A percentile compares a stretch with the other conserved stretches of the same genome.
phyloP scores from a whole-genome alignment of 2,797 vertebrate species.

The Pseudotriccus pelzelni region DNA sequence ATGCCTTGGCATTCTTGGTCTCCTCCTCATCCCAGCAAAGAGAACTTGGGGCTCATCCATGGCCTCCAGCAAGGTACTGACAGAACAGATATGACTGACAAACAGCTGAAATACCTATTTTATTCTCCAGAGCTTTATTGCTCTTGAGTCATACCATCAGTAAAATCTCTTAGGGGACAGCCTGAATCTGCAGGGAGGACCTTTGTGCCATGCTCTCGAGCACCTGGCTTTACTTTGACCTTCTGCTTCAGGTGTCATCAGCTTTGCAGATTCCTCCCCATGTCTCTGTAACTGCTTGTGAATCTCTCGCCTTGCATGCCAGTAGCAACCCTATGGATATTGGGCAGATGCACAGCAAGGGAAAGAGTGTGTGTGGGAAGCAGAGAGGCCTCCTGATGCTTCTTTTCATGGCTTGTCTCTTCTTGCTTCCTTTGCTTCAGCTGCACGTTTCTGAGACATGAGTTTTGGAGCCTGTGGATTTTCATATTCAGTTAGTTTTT shows the following conservation, averaged over 20 bases:
- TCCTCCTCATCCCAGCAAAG: background rate
- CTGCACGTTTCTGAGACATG: background rate
- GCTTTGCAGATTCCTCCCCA: background rate
- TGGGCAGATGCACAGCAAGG: background rate
- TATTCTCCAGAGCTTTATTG: background rate
- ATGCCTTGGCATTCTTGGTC: background rate
- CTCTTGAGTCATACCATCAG: background rate
- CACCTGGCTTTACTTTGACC: background rate
- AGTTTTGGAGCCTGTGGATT: background rate
- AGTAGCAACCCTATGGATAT: rapidly evolving
- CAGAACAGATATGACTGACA: background rate
- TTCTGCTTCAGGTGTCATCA: background rate
- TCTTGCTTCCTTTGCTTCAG: background rate
- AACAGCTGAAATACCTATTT: background rate
- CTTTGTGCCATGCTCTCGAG: background rate
- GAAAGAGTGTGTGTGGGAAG: background rate
- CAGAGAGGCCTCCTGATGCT: background rate
- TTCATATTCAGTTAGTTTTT: constrained; percentile 7
- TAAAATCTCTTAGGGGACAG: background rate
- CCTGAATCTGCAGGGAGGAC: background rate
- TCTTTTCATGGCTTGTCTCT: background rate
- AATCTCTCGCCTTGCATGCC: background rate
- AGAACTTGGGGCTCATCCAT: background rate
- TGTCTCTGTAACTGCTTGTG: background rate
- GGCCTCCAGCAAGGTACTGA: background rate